Evolutionary conservation across 2,888 invertebrate genomes (phyloP).

Genomic region (Osmoderma eremita): DNA sequence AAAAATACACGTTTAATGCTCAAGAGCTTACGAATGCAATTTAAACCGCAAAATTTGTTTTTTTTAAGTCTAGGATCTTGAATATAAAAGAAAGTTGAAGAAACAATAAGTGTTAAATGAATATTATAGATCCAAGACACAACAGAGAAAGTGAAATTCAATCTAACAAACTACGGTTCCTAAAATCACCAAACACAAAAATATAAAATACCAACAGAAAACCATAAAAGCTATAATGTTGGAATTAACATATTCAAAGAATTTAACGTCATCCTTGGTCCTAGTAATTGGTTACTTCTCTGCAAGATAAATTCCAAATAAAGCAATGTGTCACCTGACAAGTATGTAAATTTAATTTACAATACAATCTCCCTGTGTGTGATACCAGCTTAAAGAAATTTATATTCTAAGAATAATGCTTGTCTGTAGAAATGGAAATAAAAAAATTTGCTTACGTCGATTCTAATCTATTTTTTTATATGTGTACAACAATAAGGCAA

Average conservation of each 20-base stretch:
- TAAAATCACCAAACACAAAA: too few species aligned
- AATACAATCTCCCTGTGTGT: not conserved
- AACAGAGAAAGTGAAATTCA: too few species aligned
- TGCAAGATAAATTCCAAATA: slow-evolving; percentile 13
- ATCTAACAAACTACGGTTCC: too few species aligned
- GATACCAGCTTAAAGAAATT: not conserved
- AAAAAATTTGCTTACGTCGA: not conserved
- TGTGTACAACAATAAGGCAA: not conserved
- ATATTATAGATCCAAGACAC: too few species aligned
- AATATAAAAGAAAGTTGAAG: too few species aligned
- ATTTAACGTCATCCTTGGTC: not conserved
- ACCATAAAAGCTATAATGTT: too few species aligned
- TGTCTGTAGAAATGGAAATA: not conserved
- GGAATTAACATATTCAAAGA: slow-evolving; percentile 5
- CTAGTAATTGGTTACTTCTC: not conserved
- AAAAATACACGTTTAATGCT: too few species aligned
- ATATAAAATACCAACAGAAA: too few species aligned
- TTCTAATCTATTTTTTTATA: not conserved
- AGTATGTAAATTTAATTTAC: slow-evolving; percentile 16
- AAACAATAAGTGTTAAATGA: too few species aligned
- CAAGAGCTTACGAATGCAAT: too few species aligned
- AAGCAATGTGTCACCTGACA: slow-evolving; percentile 17
- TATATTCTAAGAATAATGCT: not conserved
- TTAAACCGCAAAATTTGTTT: too few species aligned
- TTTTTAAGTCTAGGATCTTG: too few species aligned